Evolutionary conservation across 2,113 vertebrate genomes (phyloP), one percentile per base, ranked within the genome.

Genomic region (Tursiops truncatus): DNA sequence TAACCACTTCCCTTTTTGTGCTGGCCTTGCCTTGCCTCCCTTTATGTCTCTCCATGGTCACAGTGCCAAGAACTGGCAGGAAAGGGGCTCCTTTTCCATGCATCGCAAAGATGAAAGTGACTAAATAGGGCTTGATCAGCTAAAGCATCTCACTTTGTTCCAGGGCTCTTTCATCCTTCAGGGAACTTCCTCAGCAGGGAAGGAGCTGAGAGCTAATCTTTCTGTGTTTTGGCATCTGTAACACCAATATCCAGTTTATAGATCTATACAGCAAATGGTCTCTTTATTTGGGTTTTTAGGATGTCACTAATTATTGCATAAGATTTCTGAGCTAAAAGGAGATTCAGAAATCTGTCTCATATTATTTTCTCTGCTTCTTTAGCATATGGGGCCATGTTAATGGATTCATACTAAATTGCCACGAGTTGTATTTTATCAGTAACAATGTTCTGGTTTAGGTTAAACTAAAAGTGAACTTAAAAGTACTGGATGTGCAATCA

Each of bases 131-230:
- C 97, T 96, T 21, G 97, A 97, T 96, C 97, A 77, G 94, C 96
- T 97, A 97, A 87, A 98, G 96, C 96, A 97, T 98, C 95, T 97
- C 96, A 86, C 95, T 98, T 98, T 98, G 97, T 98, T 85, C 67
- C 91, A 96, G 90, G 0, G 1, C 44, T 91, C 97, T 98, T 99
- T 98, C 95, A 98, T 98, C 97, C 98, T 97, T 93, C 70, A 87
- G 97, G 97, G 97, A 86, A 98, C 97, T 98, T 98, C 98, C 98
- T 98, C 98, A 65, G 94, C 60, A 20, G 97, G 97, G 90, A 94
- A 79, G 92, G 96, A 97, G 97, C 97, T 96, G 97, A 58, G 98
- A 98, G 98, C 98, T 98, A 98, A 98, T 98, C 91, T 98, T 97
- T 95, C 80, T 98, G 97, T 97, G 92, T 98, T 98, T 96, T 98